These are phyloP conservation scores for Loris lydekkerianus DNA, from an alignment of 2,797 vertebrate species.

Conservation along the genomic window DNA sequence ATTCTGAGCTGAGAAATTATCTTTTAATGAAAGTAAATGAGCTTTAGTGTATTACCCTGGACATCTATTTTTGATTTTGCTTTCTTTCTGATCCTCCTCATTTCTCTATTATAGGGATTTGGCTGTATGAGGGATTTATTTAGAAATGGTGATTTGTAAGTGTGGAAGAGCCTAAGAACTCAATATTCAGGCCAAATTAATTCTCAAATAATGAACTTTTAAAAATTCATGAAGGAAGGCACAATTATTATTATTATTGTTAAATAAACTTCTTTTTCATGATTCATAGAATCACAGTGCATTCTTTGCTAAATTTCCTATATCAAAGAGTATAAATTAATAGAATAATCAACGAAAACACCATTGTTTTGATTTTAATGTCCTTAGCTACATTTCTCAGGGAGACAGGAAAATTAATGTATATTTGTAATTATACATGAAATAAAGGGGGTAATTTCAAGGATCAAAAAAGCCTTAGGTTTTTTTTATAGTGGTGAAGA, in stretches of 20 bases:
- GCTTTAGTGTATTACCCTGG: not conserved
- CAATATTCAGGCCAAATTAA: constrained; percentile 79
- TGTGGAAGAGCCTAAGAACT: constrained; percentile 59
- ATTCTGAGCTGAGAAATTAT: constrained; percentile 47
- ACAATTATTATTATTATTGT: constrained; percentile 39
- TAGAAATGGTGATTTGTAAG: not conserved
- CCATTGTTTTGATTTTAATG: not conserved
- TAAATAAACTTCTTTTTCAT: constrained; percentile 70
- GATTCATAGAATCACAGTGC: constrained; percentile 35
- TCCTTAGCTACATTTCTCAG: constrained; percentile 8
- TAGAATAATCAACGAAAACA: constrained; percentile 66
- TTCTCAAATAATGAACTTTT: constrained; percentile 73
- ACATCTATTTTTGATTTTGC: constrained; percentile 57
- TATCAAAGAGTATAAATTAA: constrained; percentile 67
- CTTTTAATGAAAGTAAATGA: constrained; percentile 43
- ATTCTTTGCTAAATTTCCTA: constrained; percentile 67
- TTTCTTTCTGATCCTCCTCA: constrained; percentile 59
- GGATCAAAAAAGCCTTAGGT: not conserved
- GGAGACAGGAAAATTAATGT: constrained; percentile 52
- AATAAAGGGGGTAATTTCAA: constrained; percentile 14
- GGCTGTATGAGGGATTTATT: constrained; percentile 12
- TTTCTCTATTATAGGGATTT: not conserved
- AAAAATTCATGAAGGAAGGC: constrained; percentile 67
- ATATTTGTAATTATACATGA: constrained; percentile 55
- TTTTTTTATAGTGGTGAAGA: not conserved